Conservation (phyloP, 2,797 vertebrate species). For the Scarus forsteni region DNA sequence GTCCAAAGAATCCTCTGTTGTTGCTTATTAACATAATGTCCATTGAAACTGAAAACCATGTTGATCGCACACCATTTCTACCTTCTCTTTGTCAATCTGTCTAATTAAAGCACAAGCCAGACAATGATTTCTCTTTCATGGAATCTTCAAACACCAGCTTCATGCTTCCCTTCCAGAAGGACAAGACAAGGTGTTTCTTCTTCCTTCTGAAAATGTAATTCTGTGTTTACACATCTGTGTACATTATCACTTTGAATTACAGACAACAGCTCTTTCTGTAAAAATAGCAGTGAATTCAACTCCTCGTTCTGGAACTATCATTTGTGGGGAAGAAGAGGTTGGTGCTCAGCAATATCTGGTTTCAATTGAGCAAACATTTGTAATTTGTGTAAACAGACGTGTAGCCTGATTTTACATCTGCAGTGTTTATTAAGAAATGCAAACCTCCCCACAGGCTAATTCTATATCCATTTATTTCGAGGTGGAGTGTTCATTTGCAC, state of each 20-base stretch:
- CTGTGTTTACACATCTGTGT: slow-evolving; percentile 17
- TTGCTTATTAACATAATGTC: background rate
- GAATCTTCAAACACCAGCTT: slow-evolving; percentile 21
- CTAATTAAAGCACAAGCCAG: slow-evolving; percentile 3
- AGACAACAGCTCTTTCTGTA: slow-evolving; percentile 4
- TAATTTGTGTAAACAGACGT: slow-evolving; percentile 80
- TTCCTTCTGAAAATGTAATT: slow-evolving; percentile 3
- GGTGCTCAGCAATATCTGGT: slow-evolving; percentile 53
- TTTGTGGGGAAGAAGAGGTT: slow-evolving; percentile 52
- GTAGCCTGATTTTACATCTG: slow-evolving; percentile 67
- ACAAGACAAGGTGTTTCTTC: background rate
- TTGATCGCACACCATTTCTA: slow-evolving; percentile 3
- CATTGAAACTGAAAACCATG: background rate
- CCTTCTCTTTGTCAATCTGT: slow-evolving; percentile 7
- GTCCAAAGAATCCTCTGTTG: background rate
- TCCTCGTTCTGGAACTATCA: slow-evolving; percentile 53
- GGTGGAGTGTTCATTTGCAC: slow-evolving; percentile 49
- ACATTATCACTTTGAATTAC: slow-evolving; percentile 9
- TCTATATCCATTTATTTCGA: slow-evolving; percentile 57
- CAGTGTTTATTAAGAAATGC: slow-evolving; percentile 70
- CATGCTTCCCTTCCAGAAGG: background rate
- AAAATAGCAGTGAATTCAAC: slow-evolving; percentile 16
- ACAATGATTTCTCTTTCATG: slow-evolving; percentile 5
- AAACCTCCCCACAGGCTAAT: slow-evolving; percentile 55
- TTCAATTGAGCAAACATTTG: slow-evolving; percentile 66